Evolutionary conservation across 1,140 invertebrate species (phyloP).

Genomic region (Anadara kagoshimensis): DNA sequence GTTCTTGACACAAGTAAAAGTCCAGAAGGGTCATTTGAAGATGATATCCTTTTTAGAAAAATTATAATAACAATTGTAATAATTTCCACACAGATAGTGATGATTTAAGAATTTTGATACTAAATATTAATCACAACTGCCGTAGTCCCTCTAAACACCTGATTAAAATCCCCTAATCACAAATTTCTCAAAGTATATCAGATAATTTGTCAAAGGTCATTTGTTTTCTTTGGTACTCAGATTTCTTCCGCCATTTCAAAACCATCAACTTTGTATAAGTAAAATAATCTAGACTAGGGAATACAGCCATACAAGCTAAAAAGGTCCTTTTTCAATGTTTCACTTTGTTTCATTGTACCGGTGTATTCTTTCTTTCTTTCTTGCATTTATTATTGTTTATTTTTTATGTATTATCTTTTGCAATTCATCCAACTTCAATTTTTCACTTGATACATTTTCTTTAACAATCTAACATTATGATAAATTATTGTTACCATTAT

Average conservation of each 20-base stretch:
- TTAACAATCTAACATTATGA: constrained; percentile 80
- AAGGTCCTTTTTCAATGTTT: not conserved
- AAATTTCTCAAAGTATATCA: too few species aligned
- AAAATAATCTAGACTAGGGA: too few species aligned
- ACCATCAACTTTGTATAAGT: too few species aligned
- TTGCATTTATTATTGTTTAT: not conserved
- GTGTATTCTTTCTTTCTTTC: not conserved
- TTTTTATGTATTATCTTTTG: not conserved
- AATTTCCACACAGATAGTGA: too few species aligned
- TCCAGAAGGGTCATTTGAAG: constrained; percentile 60
- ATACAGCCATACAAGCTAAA: too few species aligned
- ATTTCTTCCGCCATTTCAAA: too few species aligned
- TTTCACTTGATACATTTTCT: constrained; percentile 20
- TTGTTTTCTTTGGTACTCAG: too few species aligned
- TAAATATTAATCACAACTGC: too few species aligned
- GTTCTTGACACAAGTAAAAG: constrained; percentile 47
- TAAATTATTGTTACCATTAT: constrained; percentile 82
- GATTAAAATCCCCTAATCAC: too few species aligned
- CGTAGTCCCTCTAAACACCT: too few species aligned
- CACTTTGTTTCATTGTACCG: not conserved
- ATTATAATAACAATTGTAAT: not conserved
- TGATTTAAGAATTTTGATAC: too few species aligned
- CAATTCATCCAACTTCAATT: not conserved
- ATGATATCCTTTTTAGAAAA: constrained; percentile 69
- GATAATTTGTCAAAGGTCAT: too few species aligned